Evolutionary conservation across 2,113 vertebrate genomes (phyloP).

Genomic region (Anguilla japonica): DNA sequence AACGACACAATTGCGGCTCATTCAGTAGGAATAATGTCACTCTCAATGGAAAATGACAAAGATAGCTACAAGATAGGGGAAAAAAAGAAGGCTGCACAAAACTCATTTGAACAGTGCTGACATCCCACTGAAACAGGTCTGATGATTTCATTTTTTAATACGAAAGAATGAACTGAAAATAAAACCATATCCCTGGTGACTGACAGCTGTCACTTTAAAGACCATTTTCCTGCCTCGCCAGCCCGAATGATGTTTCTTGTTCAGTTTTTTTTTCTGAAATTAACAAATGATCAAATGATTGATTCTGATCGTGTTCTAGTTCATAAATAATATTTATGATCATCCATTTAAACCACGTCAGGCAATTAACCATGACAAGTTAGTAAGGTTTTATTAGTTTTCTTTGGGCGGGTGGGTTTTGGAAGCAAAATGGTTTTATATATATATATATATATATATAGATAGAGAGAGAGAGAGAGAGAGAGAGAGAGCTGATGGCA

Average conservation of each 20-base stretch:
- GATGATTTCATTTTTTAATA: not conserved
- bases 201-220: not conserved
- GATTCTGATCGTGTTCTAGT: not conserved
- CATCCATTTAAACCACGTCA: not conserved
- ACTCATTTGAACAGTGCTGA: not conserved
- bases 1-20: constrained; percentile 1
- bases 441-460: too few species aligned
- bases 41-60: not conserved
- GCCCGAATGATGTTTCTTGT: not conserved
- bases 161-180: not conserved
- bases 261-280: not conserved
- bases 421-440: not conserved
- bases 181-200: not conserved
- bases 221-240: too few species aligned
- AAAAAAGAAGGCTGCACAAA: too few species aligned
- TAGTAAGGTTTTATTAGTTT: too few species aligned
- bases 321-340: not conserved
- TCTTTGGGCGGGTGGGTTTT: not conserved
- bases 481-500: not conserved
- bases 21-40: constrained; percentile 11
- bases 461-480: too few species aligned
- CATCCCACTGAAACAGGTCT: not conserved
- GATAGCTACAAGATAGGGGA: not conserved
- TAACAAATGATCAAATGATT: too few species aligned
- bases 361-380: not conserved